These are phyloP conservation scores for Malacoctenus gilli DNA, from an alignment of 2,797 vertebrate genomes.

Conservation along the genomic window DNA sequence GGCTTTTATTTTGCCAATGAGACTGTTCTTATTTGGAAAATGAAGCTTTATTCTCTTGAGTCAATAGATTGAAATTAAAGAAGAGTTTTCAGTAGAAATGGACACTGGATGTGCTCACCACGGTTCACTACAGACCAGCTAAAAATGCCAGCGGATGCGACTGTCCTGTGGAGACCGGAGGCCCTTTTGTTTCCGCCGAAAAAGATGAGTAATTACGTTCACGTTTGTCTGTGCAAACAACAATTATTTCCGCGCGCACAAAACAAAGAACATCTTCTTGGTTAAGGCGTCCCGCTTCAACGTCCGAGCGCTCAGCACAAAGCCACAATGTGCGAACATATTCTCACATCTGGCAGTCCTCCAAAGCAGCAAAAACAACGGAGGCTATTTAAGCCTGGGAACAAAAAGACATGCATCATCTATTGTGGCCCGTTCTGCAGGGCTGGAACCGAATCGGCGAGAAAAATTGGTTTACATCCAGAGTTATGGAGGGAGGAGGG, in stretches of 20 bases:
- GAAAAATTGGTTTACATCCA: slow-evolving; percentile 48
- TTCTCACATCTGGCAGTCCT: slow-evolving; percentile 51
- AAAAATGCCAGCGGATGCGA: too few species aligned
- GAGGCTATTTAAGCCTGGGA: slow-evolving; percentile 56
- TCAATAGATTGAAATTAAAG: too few species aligned
- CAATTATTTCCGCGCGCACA: slow-evolving; percentile 37
- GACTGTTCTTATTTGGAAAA: too few species aligned
- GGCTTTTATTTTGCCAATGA: too few species aligned
- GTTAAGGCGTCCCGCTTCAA: too few species aligned
- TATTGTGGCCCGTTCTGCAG: slow-evolving; percentile 59
- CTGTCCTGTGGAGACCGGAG: background rate
- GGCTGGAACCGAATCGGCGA: slow-evolving; percentile 32
- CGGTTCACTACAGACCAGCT: too few species aligned
- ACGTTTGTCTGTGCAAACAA: slow-evolving; percentile 37
- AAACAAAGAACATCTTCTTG: slow-evolving; percentile 55
- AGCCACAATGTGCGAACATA: too few species aligned
- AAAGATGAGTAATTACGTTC: slow-evolving; percentile 27
- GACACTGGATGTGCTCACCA: too few species aligned
- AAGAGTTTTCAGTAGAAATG: too few species aligned
- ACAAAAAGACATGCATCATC: slow-evolving; percentile 80
- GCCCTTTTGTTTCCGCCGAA: slow-evolving; percentile 11
- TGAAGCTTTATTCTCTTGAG: too few species aligned
- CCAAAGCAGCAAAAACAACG: slow-evolving; percentile 58
- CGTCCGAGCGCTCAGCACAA: too few species aligned
- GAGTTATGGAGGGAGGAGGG: too few species aligned